Conservation (phyloP, 2,797 vertebrate species). For the Vipera latastei region DNA sequence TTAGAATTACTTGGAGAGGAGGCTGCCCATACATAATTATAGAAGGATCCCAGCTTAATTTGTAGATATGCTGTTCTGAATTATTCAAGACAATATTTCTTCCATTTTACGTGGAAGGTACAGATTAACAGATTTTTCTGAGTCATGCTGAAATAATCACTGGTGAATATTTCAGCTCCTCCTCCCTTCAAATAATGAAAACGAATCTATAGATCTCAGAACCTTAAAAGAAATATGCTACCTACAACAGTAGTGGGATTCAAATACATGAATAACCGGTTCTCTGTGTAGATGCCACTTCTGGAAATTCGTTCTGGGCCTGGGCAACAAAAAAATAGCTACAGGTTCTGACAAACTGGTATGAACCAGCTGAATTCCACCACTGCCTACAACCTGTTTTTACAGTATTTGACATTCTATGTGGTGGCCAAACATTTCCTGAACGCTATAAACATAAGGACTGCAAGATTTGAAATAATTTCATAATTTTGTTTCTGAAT, state of each 20-base stretch:
- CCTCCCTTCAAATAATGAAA: too few species aligned
- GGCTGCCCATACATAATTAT: conserved; percentile 13
- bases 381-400: not conserved
- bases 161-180: not conserved
- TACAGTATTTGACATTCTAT: not conserved
- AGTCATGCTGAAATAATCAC: not conserved
- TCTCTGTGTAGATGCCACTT: too few species aligned
- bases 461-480: not conserved
- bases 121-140: not conserved
- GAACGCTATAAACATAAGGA: not conserved
- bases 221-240: not conserved
- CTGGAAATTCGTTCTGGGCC: too few species aligned
- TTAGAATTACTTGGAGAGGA: conserved; percentile 4
- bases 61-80: not conserved
- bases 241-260: not conserved
- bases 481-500: not conserved
- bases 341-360: too few species aligned
- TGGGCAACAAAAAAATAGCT: too few species aligned
- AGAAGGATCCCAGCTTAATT: not conserved
- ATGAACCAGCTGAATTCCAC: too few species aligned
- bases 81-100: not conserved
- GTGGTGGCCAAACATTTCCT: not conserved
- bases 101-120: not conserved
- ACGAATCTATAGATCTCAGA: not conserved
- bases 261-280: too few species aligned